Percentiles rank a stretch among this genome's conserved stretches.
These are phyloP conservation scores for Empis stercorea DNA, from an alignment of 2,888 invertebrate species.

Conservation along the genomic window DNA sequence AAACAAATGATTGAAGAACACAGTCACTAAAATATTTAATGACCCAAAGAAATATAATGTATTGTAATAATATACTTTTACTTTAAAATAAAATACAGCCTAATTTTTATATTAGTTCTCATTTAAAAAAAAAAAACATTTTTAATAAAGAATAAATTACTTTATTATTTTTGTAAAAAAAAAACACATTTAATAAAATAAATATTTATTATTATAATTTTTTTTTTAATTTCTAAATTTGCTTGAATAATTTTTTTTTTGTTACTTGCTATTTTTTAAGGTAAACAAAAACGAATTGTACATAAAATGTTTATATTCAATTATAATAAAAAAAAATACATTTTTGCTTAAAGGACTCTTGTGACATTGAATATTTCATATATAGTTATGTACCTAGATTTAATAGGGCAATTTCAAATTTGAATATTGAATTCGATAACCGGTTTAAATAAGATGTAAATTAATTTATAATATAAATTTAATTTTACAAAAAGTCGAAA, in stretches of 20 bases:
- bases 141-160: neutral
- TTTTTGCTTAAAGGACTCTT: no score
- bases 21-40: slow-evolving; percentile 1
- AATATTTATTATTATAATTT: neutral
- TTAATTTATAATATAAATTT: no score
- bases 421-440: no score
- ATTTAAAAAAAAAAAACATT: neutral
- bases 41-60: slow-evolving; percentile 1
- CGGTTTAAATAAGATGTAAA: no score
- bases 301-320: neutral
- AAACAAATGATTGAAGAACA: neutral
- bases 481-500: no score
- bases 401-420: no score
- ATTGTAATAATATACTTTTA: neutral
- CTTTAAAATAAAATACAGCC: neutral
- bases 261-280: no score
- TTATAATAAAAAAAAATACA: no score
- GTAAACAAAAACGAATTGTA: no score
- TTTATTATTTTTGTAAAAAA: slow-evolving; percentile 1
- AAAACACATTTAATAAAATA: neutral
- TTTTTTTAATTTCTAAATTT: neutral
- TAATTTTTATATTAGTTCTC: neutral
- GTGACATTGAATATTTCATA: no score
- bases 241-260: no score
- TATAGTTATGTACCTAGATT: no score